Evolutionary conservation across 1,140 invertebrate species (phyloP), one percentile per base, ranked within the genome.

Genomic region (Cylas formicarius): DNA sequence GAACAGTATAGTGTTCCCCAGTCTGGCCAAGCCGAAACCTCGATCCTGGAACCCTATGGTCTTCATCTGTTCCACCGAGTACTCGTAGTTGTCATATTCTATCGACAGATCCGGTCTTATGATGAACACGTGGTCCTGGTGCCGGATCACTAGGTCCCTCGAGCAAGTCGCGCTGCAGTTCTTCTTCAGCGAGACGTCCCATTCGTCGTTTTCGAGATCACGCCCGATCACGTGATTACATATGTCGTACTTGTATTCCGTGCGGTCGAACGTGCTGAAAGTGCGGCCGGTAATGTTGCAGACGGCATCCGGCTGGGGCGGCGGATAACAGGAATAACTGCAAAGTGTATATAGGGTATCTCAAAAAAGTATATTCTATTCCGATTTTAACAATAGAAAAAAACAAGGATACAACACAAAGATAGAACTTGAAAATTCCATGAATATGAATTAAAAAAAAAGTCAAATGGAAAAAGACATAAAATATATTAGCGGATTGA

Each of bases 171-270:
- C 40, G 0, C 56, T 50, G 49, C 82, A 86, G 29, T 76, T 74
- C 55, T 79, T 85, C 60, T 75, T 74, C 44, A 81, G 80, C 83
- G 62, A 18, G 48, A 61, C 26, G 27, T 69, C 70, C 82, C 82
- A 87, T 24, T 74, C 69, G 21, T 74, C 65, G 18, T 76, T 64
- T 6, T 70, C 58, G 44, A 77, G 72, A 57, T 88, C 82, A 24
- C 81, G 68, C 0, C 78, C 81, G 4, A 90, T 60, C 24, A 86
- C 75, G 61, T 90, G 85, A 66, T 83, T 77, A 59, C 86, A 90
- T 9, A 84, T 72, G 45, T 87, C 84, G 49, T 85, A 84, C 52
- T 84, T 83, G 40, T 75, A 84, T 33, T 85, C 76, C 0, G 76
- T 71, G 5, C 77, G 77, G 63, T 90, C 86, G 50, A 90, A 90